These are phyloP conservation scores for Uloborus diversus DNA, from an alignment of 1,140 invertebrate species.

Conservation along the genomic window DNA sequence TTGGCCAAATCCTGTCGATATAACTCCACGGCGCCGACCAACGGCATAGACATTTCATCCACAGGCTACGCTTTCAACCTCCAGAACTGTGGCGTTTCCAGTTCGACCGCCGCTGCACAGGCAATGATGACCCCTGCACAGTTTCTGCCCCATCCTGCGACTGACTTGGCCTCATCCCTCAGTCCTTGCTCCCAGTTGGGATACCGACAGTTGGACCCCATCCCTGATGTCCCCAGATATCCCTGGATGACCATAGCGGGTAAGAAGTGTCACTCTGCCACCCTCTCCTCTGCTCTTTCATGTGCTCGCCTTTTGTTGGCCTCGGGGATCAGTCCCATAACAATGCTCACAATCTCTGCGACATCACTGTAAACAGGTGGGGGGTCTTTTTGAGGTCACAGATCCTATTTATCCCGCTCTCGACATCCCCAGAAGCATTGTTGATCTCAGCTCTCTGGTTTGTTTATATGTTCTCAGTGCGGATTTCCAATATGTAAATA, in stretches of 20 bases:
- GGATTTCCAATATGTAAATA: no score
- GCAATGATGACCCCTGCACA: constrained; percentile 65
- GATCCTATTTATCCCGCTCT: no score
- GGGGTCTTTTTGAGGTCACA: constrained; percentile 5
- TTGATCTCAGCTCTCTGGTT: no score
- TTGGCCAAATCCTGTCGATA: constrained; percentile 58
- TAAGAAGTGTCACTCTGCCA: constrained; percentile 72
- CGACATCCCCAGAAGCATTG: no score
- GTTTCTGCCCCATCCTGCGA: constrained; percentile 74
- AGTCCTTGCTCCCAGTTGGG: constrained; percentile 64
- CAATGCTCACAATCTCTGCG: no score
- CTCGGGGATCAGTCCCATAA: no score
- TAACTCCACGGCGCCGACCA: constrained; percentile 62
- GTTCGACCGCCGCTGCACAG: constrained; percentile 69
- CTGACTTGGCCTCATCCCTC: constrained; percentile 70
- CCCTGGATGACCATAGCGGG: constrained; percentile 98
- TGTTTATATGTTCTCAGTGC: no score
- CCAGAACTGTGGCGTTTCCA: constrained; percentile 69
- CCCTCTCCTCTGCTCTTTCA: constrained; percentile 11
- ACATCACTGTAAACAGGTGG: constrained; percentile 2
- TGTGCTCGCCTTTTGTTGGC: constrained; percentile 34
- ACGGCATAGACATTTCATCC: constrained; percentile 70
- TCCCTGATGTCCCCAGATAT: constrained; percentile 86
- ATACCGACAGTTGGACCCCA: constrained; percentile 68
- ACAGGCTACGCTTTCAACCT: constrained; percentile 69